These are phyloP conservation scores for Mesorhabditis sp. DNA, from an alignment of 2,888 invertebrate genomes.

Conservation along the genomic window DNA sequence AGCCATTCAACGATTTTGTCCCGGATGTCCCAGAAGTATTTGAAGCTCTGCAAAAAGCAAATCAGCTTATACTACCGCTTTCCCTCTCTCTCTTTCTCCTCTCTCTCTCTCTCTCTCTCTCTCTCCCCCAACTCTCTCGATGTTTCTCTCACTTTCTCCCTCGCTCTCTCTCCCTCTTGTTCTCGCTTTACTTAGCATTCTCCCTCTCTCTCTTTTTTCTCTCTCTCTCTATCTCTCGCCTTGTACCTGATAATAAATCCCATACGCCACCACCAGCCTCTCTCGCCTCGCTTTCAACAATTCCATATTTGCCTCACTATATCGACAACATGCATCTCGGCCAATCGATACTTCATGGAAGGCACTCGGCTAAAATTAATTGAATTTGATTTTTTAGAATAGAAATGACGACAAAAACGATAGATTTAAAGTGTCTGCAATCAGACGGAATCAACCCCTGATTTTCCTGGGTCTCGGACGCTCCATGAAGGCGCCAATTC, in stretches of 20 bases:
- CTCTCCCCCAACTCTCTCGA: no score
- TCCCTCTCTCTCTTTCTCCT: no score
- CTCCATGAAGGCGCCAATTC: no score
- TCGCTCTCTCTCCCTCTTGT: no score
- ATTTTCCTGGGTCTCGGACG: no score
- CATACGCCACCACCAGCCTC: background rate
- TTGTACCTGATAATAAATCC: conserved; percentile 1
- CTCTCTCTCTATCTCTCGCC: no score
- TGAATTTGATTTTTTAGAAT: background rate
- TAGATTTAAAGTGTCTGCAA: background rate
- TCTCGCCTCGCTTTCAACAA: background rate
- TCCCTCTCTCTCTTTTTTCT: no score
- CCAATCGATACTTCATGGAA: conserved; percentile 1
- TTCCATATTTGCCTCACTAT: background rate
- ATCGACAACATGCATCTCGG: background rate
- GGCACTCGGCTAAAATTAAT: background rate
- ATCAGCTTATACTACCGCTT: no score
- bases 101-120: no score
- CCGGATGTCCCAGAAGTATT: background rate
- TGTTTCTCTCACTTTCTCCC: no score
- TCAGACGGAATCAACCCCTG: no score
- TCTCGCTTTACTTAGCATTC: no score
- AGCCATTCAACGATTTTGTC: background rate
- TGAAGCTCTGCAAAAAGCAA: background rate
- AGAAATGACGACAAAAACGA: background rate